Conservation (phyloP, 2,888 invertebrate species). For the Polymixis lichenea region DNA sequence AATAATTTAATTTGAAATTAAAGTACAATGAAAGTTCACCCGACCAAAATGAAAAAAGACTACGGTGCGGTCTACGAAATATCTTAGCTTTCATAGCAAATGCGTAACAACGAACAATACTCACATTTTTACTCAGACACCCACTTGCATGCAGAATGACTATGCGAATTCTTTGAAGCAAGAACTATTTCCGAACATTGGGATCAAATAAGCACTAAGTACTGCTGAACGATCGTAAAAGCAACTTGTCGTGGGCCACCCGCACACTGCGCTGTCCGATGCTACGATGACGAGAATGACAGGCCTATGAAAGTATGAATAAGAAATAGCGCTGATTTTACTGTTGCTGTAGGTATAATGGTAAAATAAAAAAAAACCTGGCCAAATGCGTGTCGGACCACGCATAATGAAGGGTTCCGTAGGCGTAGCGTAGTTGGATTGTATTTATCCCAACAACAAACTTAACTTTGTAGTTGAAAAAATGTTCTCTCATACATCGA, state of each 20-base stretch:
- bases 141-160: constrained; percentile 5
- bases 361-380: too few relatives aligned
- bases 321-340: constrained; percentile 13
- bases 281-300: constrained; percentile 71
- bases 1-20: background rate
- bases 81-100: constrained; percentile 21
- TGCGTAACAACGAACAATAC: constrained; percentile 23
- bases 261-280: constrained; percentile 66
- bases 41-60: too few relatives aligned
- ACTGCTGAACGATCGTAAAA: constrained; percentile 64
- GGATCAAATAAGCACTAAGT: constrained; percentile 64
- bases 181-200: constrained; percentile 62
- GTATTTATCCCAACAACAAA: too few relatives aligned
- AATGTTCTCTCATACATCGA: too few relatives aligned
- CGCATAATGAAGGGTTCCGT: too few relatives aligned
- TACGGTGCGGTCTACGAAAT: constrained; percentile 17
- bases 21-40: too few relatives aligned
- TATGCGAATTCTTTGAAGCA: constrained; percentile 57
- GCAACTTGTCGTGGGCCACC: constrained; percentile 77
- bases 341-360: background rate
- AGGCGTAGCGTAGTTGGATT: too few relatives aligned
- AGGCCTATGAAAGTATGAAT: constrained; percentile 64
- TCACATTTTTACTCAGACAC: constrained; percentile 16
- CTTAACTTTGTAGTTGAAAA: too few relatives aligned
- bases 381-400: too few relatives aligned